Evolutionary conservation across 2,888 invertebrate species (phyloP), one percentile per base, ranked within the genome.

Genomic region (Drosophila austrosaltans): DNA sequence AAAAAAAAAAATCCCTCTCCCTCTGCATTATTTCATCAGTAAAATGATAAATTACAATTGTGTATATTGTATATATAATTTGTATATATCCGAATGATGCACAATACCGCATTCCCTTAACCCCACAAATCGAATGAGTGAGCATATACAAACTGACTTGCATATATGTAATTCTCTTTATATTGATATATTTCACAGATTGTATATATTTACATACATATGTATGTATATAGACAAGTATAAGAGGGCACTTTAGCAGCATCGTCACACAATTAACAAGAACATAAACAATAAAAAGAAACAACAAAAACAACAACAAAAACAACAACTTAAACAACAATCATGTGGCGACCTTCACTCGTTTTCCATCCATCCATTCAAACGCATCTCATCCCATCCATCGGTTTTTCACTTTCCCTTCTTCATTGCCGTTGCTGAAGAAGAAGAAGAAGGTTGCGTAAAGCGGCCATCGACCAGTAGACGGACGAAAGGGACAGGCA

Each of bases 271-370:
- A 8, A 54, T 30, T 30, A 54, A 54, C 54, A 54, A 20, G 48
- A 48, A 30, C 30, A 30, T 30, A 30, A 54, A 54, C 54, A 54
- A 54, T 28, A 28, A 53, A 53, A 53, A 20, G 16, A 28, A 39
- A 20, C 48, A 16, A 7, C 7, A n/a, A 2, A 7, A 30, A 36
- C 22, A 39, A 20, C 48, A 16, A 7, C 7, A n/a, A 2, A 7
- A 30, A 36, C 22, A 48, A 44, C 20, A 16, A 44, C 32, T 32
- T 32, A 2, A 48, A 48, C 22, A 48, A 12, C 3, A 36, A 30
- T 32, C 57, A 57, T 32, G 48, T n/a, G n/a, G 63, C 73, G 83
- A 78, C 83, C 83, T 83, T 83, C 87, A 59, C 71, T 84, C 80
- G 71, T 61, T 81, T 79, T 75, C 78, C 79, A 60, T 81, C 48